A percentile compares a stretch with the other conserved stretches of the same genome.
These are phyloP conservation scores for Lepus timidus DNA, from an alignment of 2,113 vertebrate species.

Conservation along the genomic window DNA sequence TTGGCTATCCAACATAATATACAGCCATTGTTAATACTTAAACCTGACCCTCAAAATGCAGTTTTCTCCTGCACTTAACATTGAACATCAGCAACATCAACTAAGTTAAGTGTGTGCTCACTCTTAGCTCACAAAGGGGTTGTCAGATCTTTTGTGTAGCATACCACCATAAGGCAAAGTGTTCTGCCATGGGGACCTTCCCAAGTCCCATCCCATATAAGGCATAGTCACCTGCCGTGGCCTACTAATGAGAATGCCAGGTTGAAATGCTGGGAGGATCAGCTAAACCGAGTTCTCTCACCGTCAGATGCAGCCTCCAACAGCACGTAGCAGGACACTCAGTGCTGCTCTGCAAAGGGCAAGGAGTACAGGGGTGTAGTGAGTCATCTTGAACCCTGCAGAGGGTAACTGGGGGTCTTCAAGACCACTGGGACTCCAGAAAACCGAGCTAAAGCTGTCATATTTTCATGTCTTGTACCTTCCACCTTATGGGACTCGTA, in stretches of 20 bases:
- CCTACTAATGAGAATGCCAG: neutral
- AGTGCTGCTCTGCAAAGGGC: neutral
- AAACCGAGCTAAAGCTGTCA: neutral
- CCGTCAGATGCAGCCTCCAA: neutral
- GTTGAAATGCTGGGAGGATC: neutral
- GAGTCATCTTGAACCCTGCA: neutral
- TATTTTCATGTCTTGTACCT: neutral
- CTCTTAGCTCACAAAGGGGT: neutral
- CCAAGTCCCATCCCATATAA: neutral
- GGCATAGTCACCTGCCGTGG: neutral
- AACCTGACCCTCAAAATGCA: neutral
- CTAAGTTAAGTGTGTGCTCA: neutral
- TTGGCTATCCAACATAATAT: neutral
- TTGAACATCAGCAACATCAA: neutral
- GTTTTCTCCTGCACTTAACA: neutral
- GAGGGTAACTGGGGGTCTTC: neutral
- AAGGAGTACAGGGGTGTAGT: neutral
- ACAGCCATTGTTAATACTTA: neutral
- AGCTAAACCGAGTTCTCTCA: conserved; percentile 9
- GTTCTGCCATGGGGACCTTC: neutral
- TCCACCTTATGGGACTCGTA: neutral
- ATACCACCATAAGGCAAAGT: neutral
- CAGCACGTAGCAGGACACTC: neutral
- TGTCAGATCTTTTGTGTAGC: neutral
- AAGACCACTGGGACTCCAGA: no score